Base-by-base conservation (phyloP, 2,797 vertebrate species). In the Cynopterus sphinx region DNA sequence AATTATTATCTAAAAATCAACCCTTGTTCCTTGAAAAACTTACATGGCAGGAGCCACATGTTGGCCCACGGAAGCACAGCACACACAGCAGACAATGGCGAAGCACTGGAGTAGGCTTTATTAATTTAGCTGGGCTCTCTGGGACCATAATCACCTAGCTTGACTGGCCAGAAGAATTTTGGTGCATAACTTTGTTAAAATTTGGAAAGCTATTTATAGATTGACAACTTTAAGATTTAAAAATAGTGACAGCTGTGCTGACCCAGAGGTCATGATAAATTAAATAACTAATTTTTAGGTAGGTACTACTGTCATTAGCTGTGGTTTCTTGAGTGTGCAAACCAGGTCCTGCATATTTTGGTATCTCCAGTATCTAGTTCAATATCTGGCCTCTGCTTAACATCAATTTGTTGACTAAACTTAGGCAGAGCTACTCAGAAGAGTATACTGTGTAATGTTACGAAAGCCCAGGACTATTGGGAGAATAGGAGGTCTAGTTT, bases 81-180 rank as follows among this genome's bases (percentile, higher is more conserved):
- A 28, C 31, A 39, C 22, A 26, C 43, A 12, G 15, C 1, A 15
- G 28, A 41, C 16, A 31, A 5, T 24, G 12, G 26, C 10, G 19
- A 46, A 17, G 15, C 0, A 0, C 73, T 49, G 41, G 15, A 7
- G 28, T 8, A 10, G 3, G 1, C 33, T 57, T 46, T 0, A 0
- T 33, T 21, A 8, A 5, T 41, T 21, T 63, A 15, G 28, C 41
- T 4, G 4, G 33, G 12, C 16, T 17, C 11, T 33, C 12, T 12
- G 9, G 21, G 49, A n/a, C 21, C 24, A 1, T 46, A 4, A 46
- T 46, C 43, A 11, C 39, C 6, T 49, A 3, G 4, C 33, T 70
- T 71, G 59, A 16, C 26, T n/a, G 26, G 13, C 33, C 24, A 22
- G 22, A 75, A 65, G 67, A 15, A 49, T 49, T 87, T 55, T 28